Percentiles rank a stretch among this genome's conserved stretches.
Conservation (phyloP, 2,113 vertebrate genomes). For the Caranx melampygus region DNA sequence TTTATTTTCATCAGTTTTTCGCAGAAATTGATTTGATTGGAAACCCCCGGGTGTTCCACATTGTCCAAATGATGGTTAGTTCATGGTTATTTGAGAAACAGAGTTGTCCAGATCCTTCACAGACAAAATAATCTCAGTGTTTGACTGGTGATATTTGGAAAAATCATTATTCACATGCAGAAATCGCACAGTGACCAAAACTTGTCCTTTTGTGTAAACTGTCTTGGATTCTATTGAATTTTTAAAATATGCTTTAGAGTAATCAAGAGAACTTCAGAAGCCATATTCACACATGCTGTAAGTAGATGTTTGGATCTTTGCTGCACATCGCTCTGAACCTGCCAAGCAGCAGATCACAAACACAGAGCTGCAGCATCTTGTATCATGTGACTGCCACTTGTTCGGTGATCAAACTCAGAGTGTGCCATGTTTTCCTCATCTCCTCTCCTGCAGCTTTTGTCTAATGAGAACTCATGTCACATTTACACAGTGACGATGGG, state of each 20-base stretch:
- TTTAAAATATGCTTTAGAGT: not conserved
- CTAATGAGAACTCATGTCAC: too few relatives aligned
- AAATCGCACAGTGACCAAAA: not conserved
- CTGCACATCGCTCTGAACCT: slow-evolving; percentile 9
- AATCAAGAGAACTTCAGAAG: slow-evolving; percentile 11
- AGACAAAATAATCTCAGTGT: not conserved
- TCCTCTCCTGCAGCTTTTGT: too few relatives aligned
- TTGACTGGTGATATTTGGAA: not conserved
- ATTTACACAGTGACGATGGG: not conserved
- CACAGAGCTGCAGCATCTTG: not conserved
- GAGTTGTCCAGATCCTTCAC: not conserved
- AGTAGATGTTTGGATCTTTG: slow-evolving; percentile 6
- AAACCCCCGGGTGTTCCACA: not conserved
- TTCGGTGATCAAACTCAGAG: not conserved
- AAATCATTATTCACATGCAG: not conserved
- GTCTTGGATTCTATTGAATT: not conserved
- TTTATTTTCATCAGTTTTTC: not conserved
- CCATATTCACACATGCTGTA: slow-evolving; percentile 22
- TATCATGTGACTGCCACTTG: not conserved
- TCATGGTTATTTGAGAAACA: not conserved
- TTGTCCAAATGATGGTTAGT: not conserved
- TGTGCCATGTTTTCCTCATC: slow-evolving; percentile 6
- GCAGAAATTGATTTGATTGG: not conserved
- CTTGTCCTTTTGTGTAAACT: slow-evolving; percentile 2
- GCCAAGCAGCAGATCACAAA: not conserved